phyloP scores from a whole-genome alignment of 1,140 invertebrate species.

The Schlechtendalia chinensis region DNA sequence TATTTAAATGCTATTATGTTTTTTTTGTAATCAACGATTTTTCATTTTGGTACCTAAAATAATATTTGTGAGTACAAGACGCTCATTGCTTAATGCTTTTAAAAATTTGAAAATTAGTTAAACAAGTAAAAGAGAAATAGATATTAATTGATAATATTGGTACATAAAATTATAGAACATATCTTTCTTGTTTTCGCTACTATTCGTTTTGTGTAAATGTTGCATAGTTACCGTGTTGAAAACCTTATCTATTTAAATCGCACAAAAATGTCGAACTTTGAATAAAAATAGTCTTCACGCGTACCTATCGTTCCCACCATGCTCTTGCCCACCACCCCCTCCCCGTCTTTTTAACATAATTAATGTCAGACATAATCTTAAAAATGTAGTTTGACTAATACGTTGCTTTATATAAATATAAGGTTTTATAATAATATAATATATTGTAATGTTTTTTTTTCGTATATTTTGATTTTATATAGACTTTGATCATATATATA shows the following conservation, averaged over 20 bases:
- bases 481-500: slow-evolving; percentile 17
- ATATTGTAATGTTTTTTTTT: slow-evolving; percentile 26
- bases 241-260: no score
- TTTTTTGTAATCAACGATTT: no score
- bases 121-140: not conserved
- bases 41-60: not conserved
- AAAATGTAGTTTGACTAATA: slow-evolving; percentile 35
- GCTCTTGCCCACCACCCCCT: not conserved
- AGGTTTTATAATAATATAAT: slow-evolving; percentile 13
- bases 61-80: not conserved
- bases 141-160: not conserved
- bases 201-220: not conserved
- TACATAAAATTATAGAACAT: slow-evolving; percentile 4
- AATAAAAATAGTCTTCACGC: slow-evolving; percentile 5
- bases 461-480: slow-evolving; percentile 35
- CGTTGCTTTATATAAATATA: slow-evolving; percentile 13
- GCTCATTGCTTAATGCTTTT: not conserved
- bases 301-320: no score
- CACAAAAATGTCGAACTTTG: not conserved
- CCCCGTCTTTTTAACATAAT: not conserved
- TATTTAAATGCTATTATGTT: not conserved
- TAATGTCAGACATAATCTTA: not conserved
- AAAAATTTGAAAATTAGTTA: not conserved
- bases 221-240: no score
- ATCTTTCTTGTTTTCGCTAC: slow-evolving; percentile 12